Percentiles rank a stretch among this genome's conserved stretches.
Conservation (phyloP, 2,888 invertebrate species). For the Lomographa bimaculata region DNA sequence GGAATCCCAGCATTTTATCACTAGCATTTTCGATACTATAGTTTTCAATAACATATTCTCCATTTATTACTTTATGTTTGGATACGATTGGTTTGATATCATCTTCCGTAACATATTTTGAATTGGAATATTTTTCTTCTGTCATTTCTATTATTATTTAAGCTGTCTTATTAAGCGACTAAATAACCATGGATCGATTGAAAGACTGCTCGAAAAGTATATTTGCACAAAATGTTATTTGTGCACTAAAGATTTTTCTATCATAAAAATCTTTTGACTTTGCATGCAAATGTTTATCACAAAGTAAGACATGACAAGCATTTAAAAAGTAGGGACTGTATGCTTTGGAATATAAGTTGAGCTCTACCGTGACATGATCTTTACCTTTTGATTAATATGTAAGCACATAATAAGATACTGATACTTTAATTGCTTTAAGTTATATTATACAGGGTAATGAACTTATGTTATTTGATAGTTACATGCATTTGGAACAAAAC, state of each 20-base stretch:
- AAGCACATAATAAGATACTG: too few species aligned
- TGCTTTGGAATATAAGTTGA: conserved; percentile 3
- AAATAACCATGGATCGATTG: background rate
- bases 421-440: too few species aligned
- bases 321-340: conserved; percentile 1
- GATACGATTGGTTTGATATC: conserved; percentile 52
- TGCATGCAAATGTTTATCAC: too few species aligned
- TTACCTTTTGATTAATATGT: conserved; percentile 7
- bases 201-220: too few species aligned
- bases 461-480: too few species aligned
- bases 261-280: too few species aligned
- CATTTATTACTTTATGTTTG: conserved; percentile 38
- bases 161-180: background rate
- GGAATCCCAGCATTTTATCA: conserved; percentile 71
- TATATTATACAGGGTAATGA: too few species aligned
- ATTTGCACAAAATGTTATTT: too few species aligned
- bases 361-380: background rate
- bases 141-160: conserved; percentile 5
- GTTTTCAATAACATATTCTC: conserved; percentile 36
- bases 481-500: too few species aligned
- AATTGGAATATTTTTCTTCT: conserved; percentile 5
- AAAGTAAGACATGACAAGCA: conserved; percentile 4
- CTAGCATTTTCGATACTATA: conserved; percentile 57
- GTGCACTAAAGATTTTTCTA: too few species aligned
- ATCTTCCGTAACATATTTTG: conserved; percentile 44